phyloP scores from a whole-genome alignment of 2,888 invertebrate species.

The Blastobasis lacticolella region DNA sequence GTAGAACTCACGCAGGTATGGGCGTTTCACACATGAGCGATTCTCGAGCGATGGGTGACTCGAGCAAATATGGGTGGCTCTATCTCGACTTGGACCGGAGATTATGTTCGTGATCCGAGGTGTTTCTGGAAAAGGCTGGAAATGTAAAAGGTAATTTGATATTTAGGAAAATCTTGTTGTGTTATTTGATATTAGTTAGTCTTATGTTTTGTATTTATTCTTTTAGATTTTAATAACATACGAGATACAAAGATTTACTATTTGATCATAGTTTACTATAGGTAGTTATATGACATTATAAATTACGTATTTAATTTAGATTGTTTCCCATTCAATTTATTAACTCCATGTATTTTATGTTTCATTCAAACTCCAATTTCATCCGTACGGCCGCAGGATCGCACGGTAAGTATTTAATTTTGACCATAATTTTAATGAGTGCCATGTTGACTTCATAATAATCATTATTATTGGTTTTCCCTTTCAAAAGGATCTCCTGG shows the following conservation, averaged over 20 bases:
- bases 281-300: background rate
- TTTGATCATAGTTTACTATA: background rate
- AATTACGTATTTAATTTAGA: background rate
- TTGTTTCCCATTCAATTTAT: background rate
- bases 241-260: background rate
- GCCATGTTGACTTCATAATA: slow-evolving; percentile 2
- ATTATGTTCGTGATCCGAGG: too few species aligned
- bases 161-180: too few species aligned
- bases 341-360: slow-evolving; percentile 11
- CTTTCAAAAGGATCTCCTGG: slow-evolving; percentile 65
- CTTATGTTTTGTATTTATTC: too few species aligned
- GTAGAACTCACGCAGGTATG: too few species aligned
- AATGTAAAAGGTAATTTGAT: too few species aligned
- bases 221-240: too few species aligned
- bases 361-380: slow-evolving; percentile 16
- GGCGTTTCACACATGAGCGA: too few species aligned
- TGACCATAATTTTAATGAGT: background rate
- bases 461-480: slow-evolving; percentile 19
- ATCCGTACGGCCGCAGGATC: slow-evolving; percentile 37
- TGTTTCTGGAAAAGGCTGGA: too few species aligned
- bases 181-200: too few species aligned
- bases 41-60: too few species aligned
- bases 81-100: too few species aligned
- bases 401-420: slow-evolving; percentile 44
- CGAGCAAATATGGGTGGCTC: too few species aligned